These are phyloP conservation scores for Yasuhikotakia modesta DNA, from an alignment of 2,797 vertebrate genomes.

Conservation along the genomic window DNA sequence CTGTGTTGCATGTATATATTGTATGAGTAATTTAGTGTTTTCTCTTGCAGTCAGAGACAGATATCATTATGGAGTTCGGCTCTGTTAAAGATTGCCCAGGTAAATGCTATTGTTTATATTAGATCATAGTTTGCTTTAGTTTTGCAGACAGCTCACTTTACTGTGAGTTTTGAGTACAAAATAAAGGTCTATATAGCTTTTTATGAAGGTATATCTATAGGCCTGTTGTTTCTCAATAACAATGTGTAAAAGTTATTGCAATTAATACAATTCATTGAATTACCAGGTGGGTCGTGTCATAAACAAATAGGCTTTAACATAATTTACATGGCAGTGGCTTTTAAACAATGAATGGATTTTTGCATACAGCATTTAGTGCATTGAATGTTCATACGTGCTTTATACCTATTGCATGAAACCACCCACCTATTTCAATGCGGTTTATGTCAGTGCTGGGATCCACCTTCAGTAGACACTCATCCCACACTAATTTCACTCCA, in stretches of 20 bases:
- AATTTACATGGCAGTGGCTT: background rate
- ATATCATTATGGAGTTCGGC: constrained; percentile 54
- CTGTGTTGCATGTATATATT: background rate
- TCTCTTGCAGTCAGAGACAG: constrained; percentile 59
- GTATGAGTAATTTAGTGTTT: background rate
- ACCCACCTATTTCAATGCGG: background rate
- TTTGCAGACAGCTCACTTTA: background rate
- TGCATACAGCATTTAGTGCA: background rate
- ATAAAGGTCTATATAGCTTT: background rate
- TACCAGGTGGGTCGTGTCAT: background rate
- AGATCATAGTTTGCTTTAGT: background rate
- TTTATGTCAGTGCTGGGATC: constrained; percentile 38
- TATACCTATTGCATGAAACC: constrained; percentile 27
- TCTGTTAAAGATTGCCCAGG: constrained; percentile 50
- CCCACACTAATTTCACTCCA: constrained; percentile 4
- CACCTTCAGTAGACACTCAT: constrained; percentile 26
- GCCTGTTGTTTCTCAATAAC: background rate
- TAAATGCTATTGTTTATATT: constrained; percentile 36
- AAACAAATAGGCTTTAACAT: background rate
- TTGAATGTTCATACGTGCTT: constrained; percentile 6
- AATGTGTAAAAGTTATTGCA: background rate
- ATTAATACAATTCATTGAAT: background rate
- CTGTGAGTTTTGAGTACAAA: background rate
- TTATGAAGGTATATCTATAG: background rate
- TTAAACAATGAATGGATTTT: background rate